These are phyloP conservation scores for Pyrocoelia pectoralis DNA, from an alignment of 2,888 invertebrate genomes.

Conservation along the genomic window DNA sequence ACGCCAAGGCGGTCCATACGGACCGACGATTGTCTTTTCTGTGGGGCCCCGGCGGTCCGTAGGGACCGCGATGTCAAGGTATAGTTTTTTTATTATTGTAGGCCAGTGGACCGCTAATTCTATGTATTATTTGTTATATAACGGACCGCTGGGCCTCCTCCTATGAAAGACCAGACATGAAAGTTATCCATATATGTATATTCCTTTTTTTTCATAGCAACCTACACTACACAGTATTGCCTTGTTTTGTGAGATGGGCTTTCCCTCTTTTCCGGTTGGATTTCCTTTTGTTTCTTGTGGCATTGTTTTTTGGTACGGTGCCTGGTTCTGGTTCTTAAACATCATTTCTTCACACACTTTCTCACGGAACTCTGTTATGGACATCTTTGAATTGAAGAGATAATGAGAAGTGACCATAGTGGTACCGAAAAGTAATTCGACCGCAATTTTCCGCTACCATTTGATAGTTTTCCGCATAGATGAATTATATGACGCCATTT, in stretches of 20 bases:
- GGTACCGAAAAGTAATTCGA: slow-evolving; percentile 3
- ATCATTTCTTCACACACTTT: not conserved
- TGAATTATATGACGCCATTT: slow-evolving; percentile 2
- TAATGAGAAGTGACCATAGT: slow-evolving; percentile 2
- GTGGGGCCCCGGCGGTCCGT: not conserved
- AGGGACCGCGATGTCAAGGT: not conserved
- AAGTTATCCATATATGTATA: slow-evolving; percentile 2
- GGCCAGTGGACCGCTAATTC: slow-evolving; percentile 2
- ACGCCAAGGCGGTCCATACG: too few species aligned
- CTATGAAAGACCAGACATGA: slow-evolving; percentile 2
- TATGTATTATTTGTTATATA: slow-evolving; percentile 2
- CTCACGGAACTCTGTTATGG: not conserved
- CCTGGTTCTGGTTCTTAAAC: too few species aligned
- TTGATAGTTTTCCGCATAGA: slow-evolving; percentile 1
- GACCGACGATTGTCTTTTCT: too few species aligned
- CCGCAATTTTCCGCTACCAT: slow-evolving; percentile 1
- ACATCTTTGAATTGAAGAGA: slow-evolving; percentile 3
- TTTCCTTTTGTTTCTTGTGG: not conserved
- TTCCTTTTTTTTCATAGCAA: not conserved
- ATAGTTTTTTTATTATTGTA: slow-evolving; percentile 1
- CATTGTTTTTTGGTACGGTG: too few species aligned
- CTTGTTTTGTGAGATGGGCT: not conserved
- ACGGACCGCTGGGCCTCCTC: not conserved
- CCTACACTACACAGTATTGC: slow-evolving; percentile 2
- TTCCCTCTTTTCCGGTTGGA: slow-evolving; percentile 1